A percentile compares a stretch with the other conserved stretches of the same genome.
Conservation (phyloP, 2,797 vertebrate genomes). For the Leucoraja ocellata region DNA sequence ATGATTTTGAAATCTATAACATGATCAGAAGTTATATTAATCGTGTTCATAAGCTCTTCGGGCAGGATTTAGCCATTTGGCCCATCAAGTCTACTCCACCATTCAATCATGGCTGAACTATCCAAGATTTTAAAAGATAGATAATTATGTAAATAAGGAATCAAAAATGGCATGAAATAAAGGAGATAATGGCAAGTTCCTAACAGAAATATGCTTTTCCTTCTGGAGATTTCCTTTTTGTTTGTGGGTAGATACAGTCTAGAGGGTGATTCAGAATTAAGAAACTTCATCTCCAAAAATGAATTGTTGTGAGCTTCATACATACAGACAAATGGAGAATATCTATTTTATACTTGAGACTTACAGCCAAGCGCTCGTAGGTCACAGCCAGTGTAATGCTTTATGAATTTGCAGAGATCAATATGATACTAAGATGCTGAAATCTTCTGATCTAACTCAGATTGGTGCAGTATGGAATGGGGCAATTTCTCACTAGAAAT, state of each 20-base stretch:
- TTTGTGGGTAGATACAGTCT: neutral
- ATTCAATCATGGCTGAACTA: neutral
- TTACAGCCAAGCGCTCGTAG: neutral
- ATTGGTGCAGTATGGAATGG: neutral
- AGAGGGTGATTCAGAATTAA: neutral
- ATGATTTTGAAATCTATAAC: neutral
- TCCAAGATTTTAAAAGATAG: neutral
- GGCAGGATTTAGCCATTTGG: no score
- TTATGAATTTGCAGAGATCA: conserved; percentile 4
- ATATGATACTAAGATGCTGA: neutral
- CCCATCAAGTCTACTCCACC: no score
- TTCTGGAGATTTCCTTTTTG: no score
- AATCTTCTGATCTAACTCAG: conserved; percentile 16
- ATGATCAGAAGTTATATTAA: neutral
- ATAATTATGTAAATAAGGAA: neutral
- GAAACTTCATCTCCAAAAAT: neutral
- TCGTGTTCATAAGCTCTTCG: no score
- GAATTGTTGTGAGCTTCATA: neutral
- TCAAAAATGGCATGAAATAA: neutral
- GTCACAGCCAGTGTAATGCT: neutral
- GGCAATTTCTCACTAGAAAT: conserved; percentile 23
- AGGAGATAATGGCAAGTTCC: neutral
- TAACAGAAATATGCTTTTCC: neutral
- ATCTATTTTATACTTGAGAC: neutral
- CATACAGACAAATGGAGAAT: neutral